These are phyloP conservation scores for Adrianichthys oophorus DNA, from an alignment of 2,797 vertebrate genomes.

Conservation along the genomic window DNA sequence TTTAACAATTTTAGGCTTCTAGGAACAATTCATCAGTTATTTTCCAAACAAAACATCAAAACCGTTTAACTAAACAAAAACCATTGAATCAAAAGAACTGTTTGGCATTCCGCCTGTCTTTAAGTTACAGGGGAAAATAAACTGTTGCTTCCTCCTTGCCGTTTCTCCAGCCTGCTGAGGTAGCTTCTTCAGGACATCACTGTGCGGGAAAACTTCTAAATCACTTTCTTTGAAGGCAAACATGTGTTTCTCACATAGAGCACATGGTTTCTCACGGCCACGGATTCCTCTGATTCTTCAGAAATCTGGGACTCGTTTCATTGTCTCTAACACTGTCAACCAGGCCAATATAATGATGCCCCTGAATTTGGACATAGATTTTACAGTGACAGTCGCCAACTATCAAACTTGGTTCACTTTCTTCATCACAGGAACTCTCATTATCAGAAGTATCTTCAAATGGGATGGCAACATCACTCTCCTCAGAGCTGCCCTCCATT, in stretches of 20 bases:
- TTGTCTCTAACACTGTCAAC: no score
- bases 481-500: no score
- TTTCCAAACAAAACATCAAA: not conserved
- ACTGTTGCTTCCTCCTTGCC: not conserved
- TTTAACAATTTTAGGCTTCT: constrained; percentile 13
- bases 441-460: no score
- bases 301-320: constrained; percentile 4
- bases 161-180: constrained; percentile 19
- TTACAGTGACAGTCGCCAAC: constrained; percentile 25
- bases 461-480: not conserved
- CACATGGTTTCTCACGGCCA: constrained; percentile 14
- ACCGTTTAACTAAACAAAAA: constrained; percentile 13
- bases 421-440: no score
- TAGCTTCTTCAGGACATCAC: constrained; percentile 22
- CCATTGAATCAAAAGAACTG: not conserved
- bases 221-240: not conserved
- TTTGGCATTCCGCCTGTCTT: constrained; percentile 12
- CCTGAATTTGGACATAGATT: not conserved
- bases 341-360: constrained; percentile 23
- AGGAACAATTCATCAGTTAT: constrained; percentile 5
- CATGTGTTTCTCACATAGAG: not conserved
- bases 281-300: constrained; percentile 28
- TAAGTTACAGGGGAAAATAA: constrained; percentile 26
- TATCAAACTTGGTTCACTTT: constrained; percentile 20
- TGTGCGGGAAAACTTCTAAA: not conserved